Percentiles rank a stretch among this genome's conserved stretches.
Conservation (phyloP, 2,888 invertebrate genomes). For the Koerneria pararmatus region DNA sequence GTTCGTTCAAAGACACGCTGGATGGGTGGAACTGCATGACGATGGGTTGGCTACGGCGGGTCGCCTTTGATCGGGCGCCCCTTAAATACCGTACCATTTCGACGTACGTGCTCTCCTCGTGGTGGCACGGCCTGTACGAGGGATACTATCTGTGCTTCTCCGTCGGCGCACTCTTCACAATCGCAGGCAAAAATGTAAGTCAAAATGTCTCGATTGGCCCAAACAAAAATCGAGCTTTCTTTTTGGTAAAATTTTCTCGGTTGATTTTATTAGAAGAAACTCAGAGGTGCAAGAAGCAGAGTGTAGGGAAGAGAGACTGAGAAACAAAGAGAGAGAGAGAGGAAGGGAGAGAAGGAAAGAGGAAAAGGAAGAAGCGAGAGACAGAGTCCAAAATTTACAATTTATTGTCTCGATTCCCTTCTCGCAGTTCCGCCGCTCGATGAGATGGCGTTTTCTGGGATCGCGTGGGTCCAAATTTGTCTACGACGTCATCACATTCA, state of each 20-base stretch:
- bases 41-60: conserved; percentile 82
- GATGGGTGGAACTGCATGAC: conserved; percentile 93
- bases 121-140: conserved; percentile 75
- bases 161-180: conserved; percentile 84
- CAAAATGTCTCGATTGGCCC: too few species aligned
- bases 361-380: too few species aligned
- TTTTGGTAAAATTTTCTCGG: too few species aligned
- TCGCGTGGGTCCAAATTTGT: conserved; percentile 68
- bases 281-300: too few species aligned
- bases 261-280: too few species aligned
- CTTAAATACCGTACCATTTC: conserved; percentile 71
- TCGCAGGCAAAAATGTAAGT: conserved; percentile 70
- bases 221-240: too few species aligned
- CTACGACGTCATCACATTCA: conserved; percentile 79
- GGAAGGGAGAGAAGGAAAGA: too few species aligned
- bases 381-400: background rate
- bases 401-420: background rate
- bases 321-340: too few species aligned
- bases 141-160: conserved; percentile 87
- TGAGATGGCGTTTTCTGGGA: conserved; percentile 74
- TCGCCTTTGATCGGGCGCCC: conserved; percentile 82
- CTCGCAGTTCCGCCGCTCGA: conserved; percentile 72
- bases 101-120: conserved; percentile 81
- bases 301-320: too few species aligned
- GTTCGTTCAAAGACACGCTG: conserved; percentile 80